These are phyloP conservation scores for Uropetala carovei DNA, from an alignment of 2,888 invertebrate genomes.

Conservation along the genomic window DNA sequence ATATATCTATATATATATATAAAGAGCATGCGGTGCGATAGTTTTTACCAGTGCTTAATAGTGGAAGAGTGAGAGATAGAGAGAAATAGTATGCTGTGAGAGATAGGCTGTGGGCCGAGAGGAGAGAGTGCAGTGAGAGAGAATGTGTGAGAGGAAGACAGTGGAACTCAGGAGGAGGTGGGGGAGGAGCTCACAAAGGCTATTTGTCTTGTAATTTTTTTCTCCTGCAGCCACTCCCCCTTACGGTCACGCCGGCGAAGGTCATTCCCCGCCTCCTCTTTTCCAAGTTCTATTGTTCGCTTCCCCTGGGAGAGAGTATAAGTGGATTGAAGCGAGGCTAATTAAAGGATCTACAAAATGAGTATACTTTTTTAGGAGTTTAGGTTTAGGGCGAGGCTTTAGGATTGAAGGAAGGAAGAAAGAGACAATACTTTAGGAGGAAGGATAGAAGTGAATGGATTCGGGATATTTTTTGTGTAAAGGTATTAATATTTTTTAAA, in stretches of 20 bases:
- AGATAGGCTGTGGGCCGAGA: not conserved
- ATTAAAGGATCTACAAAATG: not conserved
- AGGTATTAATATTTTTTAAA: too few relatives aligned
- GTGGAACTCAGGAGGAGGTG: not conserved
- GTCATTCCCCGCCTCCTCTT: not conserved
- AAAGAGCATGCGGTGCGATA: slow-evolving; percentile 45
- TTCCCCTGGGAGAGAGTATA: slow-evolving; percentile 14
- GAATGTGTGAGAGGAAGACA: not conserved
- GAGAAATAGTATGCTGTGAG: not conserved
- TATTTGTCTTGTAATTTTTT: not conserved
- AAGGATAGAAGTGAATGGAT: not conserved
- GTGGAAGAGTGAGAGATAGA: slow-evolving; percentile 18
- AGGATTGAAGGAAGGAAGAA: not conserved
- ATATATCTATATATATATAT: not conserved
- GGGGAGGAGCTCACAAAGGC: not conserved
- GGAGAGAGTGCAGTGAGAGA: not conserved
- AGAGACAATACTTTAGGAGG: not conserved
- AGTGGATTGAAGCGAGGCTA: slow-evolving; percentile 2
- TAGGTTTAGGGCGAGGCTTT: not conserved
- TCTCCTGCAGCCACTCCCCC: not conserved
- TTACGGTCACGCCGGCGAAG: not conserved
- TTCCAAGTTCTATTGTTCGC: slow-evolving; percentile 7
- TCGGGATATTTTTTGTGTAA: not conserved
- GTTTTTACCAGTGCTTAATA: not conserved
- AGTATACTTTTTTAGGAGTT: not conserved